Evolutionary conservation across 2,113 vertebrate species (phyloP), one percentile per base, ranked within the genome.

Genomic region (Apteryx mantelli): DNA sequence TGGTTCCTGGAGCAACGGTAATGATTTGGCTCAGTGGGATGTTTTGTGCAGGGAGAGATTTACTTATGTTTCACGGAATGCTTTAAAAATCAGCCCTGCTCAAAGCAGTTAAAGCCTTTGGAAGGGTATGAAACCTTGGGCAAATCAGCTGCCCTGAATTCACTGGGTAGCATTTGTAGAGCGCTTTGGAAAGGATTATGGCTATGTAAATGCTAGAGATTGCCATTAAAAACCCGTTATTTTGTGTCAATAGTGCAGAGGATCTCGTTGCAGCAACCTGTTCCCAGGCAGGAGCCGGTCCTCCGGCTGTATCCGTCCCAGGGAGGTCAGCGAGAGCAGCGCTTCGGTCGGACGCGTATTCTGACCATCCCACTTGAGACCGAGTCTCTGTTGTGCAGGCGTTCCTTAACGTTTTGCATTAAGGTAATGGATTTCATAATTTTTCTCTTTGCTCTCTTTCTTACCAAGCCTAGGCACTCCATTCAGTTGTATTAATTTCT

Each of bases 141-240:
- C 71, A 70, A n/a, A 55, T 20, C 5, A 1, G 25, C 18, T 22
- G 34, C 34, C 76, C 40, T 4, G 44, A 50, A 79, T 21, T 55
- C 52, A 11, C 14, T 2, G 22, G 38, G 5, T 9, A 6, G 56
- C 13, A 38, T 38, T 70, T 40, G 64, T 26, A 15, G 46, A 10
- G 18, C 4, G 56, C 52, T 75, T 46, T 36, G 77, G 86, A 15
- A 68, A 75, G 77, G 64, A 44, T 86, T 71, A 40, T 22, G 77
- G 42, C 36, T 5, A 1, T 0, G 12, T 17, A 40, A 58, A 26
- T 2, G 3, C 25, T 3, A 11, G 55, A 71, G 60, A 70, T 17
- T 0, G 1, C 30, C 15, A 15, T 0, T 5, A 34, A 50, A 50
- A 48, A 40, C 1, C 2, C 13, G 46, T 46, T 26, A 10, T 4